A percentile compares a stretch with the other conserved stretches of the same genome.
phyloP scores from a whole-genome alignment of 2,888 invertebrate genomes.

The Volucella inflata region DNA sequence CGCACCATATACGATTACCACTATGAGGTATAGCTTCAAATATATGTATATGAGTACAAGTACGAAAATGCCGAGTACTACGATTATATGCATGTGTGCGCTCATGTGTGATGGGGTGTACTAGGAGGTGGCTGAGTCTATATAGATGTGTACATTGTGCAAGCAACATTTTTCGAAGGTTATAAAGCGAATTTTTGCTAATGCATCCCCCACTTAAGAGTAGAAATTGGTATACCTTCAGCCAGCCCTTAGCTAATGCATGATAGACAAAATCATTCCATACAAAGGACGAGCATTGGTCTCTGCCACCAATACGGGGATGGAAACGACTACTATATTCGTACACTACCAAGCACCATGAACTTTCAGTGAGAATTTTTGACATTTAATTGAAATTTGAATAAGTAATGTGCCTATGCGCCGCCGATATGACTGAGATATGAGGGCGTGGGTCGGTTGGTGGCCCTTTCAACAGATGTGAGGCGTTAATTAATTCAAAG shows the following conservation, averaged over 20 bases:
- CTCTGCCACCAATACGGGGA: slow-evolving; percentile 32
- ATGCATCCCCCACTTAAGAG: slow-evolving; percentile 51
- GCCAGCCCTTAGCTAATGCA: slow-evolving; percentile 27
- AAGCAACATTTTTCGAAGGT: slow-evolving; percentile 52
- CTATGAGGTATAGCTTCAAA: not conserved
- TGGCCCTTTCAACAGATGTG: slow-evolving; percentile 19
- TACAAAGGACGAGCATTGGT: slow-evolving; percentile 2
- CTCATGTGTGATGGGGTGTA: not conserved
- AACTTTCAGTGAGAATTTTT: slow-evolving; percentile 50
- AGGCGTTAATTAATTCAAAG: not conserved
- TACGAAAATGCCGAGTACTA: not conserved
- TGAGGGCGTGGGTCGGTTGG: not conserved
- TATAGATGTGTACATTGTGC: slow-evolving; percentile 34
- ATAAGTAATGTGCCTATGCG: slow-evolving; percentile 48
- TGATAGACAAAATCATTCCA: not conserved
- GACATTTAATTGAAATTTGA: slow-evolving; percentile 73
- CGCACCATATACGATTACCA: not conserved
- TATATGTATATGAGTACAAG: not conserved
- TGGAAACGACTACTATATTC: slow-evolving; percentile 1
- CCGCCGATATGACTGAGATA: not conserved
- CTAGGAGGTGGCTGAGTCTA: not conserved
- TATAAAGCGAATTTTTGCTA: slow-evolving; percentile 66
- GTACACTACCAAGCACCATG: slow-evolving; percentile 7
- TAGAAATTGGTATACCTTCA: not conserved
- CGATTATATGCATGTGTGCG: not conserved